A percentile compares a stretch with the other conserved stretches of the same genome.
Evolutionary conservation across 2,888 invertebrate species (phyloP).

Genomic region (Calameuta filiformis): DNA sequence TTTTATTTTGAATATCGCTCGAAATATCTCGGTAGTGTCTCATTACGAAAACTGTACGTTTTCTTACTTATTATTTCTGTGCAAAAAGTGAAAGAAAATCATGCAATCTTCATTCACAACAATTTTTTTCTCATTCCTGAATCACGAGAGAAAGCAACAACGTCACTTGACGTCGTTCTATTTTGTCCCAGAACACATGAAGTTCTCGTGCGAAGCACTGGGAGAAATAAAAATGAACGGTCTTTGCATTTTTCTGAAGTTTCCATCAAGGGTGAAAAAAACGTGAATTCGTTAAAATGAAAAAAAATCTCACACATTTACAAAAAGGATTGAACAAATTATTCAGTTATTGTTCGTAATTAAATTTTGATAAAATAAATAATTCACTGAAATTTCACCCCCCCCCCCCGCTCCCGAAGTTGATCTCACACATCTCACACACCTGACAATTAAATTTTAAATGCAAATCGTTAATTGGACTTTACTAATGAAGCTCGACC

Average conservation of each 20-base stretch:
- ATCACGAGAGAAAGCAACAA: not conserved
- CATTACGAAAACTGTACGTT: not conserved
- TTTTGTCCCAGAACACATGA: not conserved
- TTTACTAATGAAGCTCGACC: not conserved
- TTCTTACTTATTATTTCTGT: too few species aligned
- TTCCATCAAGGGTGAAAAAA: not conserved
- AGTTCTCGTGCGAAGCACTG: not conserved
- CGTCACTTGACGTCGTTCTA: not conserved
- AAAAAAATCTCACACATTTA: not conserved
- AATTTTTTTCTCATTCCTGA: not conserved
- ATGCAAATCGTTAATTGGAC: not conserved
- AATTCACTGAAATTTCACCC: not conserved
- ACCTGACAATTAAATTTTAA: not conserved
- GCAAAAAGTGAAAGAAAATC: too few species aligned
- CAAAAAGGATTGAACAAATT: not conserved
- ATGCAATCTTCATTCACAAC: too few species aligned
- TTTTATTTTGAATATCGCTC: too few species aligned
- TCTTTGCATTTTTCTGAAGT: not conserved
- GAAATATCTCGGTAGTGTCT: not conserved
- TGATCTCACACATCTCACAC: not conserved
- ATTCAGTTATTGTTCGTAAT: not conserved
- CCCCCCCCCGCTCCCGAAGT: not conserved
- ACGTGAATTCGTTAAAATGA: not conserved
- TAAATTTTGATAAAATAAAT: not conserved
- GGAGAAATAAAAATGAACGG: not conserved